Base-by-base conservation (phyloP, 2,888 invertebrate species). In the Dryobotodes eremita region DNA sequence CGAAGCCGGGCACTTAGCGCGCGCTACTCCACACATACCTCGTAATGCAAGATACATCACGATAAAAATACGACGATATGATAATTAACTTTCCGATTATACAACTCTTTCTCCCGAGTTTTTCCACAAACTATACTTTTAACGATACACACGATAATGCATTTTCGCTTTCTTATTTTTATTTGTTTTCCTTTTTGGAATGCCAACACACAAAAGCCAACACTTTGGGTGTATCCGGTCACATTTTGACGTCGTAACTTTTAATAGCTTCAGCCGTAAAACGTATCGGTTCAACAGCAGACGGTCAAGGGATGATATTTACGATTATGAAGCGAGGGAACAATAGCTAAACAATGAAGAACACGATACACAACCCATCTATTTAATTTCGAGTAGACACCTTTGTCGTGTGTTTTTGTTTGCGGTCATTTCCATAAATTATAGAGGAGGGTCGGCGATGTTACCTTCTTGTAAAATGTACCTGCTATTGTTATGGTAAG, bases 371-470 rank as follows among this genome's bases (percentile, higher is more conserved):
- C 95, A 93, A 93, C 96, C 96, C 95, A 95, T 96, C 95, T 94
- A 95, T 94, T 96, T 95, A 96, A 96, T 96, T 95, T 96, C 92
- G 94, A 95, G 95, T 96, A 96, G 95, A 96, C 96, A 97, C 96
- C 96, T 95, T 96, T 96, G 96, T 96, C 94, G 92, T 93, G 92
- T 92, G 95, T 96, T 96, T 96, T 96, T 96, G 96, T 96, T 95
- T 92, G 94, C 93, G 95, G 95, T 93, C 94, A 96, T 96, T 96
- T 96, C 95, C 96, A 97, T 97, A 97, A 96, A 96, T 96, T 96
- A 96, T 91, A 92, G 93, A 93, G 94, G 95, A 92, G 93, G 93
- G 90, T 91, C 91, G 92, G 90, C 89, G 83, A 86, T 91, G 88
- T 90, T 89, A 86, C 89, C 90, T 89, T 89, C 90, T 91, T 92